Percentiles rank a stretch among this genome's conserved stretches.
phyloP scores from a whole-genome alignment of 2,113 vertebrate genomes.

The Quiscalus mexicanus region DNA sequence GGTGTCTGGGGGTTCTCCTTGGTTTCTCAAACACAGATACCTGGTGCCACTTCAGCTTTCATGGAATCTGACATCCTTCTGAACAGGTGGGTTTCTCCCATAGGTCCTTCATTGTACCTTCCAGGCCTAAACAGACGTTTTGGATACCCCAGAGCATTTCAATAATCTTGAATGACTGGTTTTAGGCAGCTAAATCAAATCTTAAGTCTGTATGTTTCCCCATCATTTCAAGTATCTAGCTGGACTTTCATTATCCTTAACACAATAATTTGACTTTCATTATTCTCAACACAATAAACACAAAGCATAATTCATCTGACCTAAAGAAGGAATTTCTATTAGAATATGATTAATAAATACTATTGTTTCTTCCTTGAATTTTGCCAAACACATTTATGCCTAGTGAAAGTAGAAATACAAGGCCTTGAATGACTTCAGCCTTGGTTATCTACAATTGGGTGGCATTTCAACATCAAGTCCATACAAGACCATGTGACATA shows the following conservation, averaged over 20 bases:
- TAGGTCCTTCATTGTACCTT: neutral
- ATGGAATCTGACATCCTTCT: neutral
- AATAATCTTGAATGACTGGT: neutral
- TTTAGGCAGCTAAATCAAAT: neutral
- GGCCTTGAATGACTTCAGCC: neutral
- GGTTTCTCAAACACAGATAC: neutral
- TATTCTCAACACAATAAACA: neutral
- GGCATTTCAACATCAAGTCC: neutral
- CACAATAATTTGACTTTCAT: neutral
- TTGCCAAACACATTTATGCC: neutral
- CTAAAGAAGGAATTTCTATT: neutral
- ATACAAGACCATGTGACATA: neutral
- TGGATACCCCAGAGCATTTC: neutral
- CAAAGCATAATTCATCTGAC: neutral
- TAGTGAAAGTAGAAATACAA: neutral
- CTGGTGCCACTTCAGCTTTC: neutral
- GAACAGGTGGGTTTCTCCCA: neutral
- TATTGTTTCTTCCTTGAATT: neutral
- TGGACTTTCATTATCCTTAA: neutral
- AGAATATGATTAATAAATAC: neutral
- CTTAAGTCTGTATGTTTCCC: neutral
- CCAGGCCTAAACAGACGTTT: neutral
- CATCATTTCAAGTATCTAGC: neutral
- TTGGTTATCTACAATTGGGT: neutral
- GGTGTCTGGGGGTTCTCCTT: neutral